Conservation (phyloP, 2,113 vertebrate genomes). For the Panthera leo region DNA sequence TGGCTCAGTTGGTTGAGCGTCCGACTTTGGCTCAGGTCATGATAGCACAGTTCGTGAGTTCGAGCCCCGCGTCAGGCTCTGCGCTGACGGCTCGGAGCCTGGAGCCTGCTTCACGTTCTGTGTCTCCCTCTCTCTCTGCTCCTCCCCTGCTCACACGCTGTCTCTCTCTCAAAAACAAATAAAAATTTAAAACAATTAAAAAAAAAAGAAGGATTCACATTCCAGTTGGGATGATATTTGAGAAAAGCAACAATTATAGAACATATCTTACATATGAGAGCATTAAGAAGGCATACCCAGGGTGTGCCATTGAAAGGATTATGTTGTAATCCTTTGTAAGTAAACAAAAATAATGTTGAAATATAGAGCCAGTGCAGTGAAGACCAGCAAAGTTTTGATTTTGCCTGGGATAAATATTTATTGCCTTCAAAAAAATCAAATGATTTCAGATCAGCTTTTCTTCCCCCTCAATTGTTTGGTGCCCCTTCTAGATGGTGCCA, state of each 20-base stretch:
- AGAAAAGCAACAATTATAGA: background rate
- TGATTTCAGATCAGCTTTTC: slow-evolving; percentile 8
- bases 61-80: no score
- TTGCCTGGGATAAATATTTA: background rate
- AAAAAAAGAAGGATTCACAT: background rate
- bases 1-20: no score
- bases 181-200: no score
- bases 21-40: no score
- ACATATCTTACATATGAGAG: background rate
- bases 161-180: no score
- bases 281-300: background rate
- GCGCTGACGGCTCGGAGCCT: no score
- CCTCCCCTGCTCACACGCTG: no score
- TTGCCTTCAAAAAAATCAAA: background rate
- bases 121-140: no score
- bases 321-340: background rate
- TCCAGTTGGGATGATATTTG: background rate
- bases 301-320: background rate
- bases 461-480: background rate
- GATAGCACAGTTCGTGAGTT: no score
- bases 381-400: background rate
- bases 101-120: no score
- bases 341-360: slow-evolving; percentile 29
- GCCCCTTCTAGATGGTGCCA: background rate
- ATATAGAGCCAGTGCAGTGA: background rate